A percentile compares a stretch with the other conserved stretches of the same genome.
Conservation (phyloP, 2,113 vertebrate genomes). For the Smithornis capensis region DNA sequence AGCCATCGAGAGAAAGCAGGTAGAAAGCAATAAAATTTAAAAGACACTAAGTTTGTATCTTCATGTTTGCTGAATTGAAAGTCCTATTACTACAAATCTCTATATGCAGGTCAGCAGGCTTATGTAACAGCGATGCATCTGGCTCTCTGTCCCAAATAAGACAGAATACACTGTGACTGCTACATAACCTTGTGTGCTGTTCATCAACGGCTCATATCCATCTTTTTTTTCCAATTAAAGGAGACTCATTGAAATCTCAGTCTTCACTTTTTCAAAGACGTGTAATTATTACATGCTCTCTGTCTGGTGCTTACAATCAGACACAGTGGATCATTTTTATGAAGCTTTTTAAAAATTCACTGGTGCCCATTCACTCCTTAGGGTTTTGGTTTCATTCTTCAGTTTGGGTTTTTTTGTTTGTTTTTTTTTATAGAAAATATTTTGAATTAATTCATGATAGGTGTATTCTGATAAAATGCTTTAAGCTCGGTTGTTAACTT, state of each 20-base stretch:
- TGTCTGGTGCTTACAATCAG: neutral
- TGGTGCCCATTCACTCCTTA: neutral
- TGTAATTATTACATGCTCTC: neutral
- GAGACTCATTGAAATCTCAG: neutral
- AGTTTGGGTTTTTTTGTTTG: neutral
- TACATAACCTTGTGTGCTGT: neutral
- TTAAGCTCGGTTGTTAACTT: neutral
- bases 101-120: constrained; percentile 53
- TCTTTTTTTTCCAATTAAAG: neutral
- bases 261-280: neutral
- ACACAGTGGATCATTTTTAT: neutral
- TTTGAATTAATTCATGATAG: neutral
- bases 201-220: neutral
- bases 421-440: neutral
- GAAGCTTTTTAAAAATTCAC: neutral
- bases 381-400: neutral
- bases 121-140: constrained; percentile 54
- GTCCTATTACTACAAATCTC: neutral
- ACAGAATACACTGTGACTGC: constrained; percentile 18
- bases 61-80: neutral
- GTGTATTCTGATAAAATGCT: neutral
- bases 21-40: neutral
- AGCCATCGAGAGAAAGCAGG: neutral
- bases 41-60: neutral
- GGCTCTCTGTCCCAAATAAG: neutral